These are phyloP conservation scores for Brevipalpus yothersi DNA, from an alignment of 1,140 invertebrate species.

Conservation along the genomic window DNA sequence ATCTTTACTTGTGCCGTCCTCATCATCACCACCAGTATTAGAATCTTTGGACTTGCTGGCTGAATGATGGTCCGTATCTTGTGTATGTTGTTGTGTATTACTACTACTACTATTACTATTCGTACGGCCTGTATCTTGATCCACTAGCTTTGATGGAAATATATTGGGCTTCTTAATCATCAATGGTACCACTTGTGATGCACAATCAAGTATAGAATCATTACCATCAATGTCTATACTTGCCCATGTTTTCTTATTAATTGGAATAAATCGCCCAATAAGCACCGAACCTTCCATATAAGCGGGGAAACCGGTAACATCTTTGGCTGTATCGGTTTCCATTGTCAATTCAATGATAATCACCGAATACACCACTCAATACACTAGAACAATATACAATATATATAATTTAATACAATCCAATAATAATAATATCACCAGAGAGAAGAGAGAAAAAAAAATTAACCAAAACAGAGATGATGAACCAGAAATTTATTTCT, in stretches of 20 bases:
- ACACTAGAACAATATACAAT: no score
- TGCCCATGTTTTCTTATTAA: conserved; percentile 8
- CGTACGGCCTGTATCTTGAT: neutral
- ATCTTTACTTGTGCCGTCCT: neutral
- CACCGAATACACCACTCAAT: no score
- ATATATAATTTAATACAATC: no score
- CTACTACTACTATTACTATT: no score
- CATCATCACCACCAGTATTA: no score
- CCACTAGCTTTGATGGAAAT: conserved; percentile 9
- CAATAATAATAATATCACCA: no score
- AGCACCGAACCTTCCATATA: neutral
- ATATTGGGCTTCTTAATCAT: conserved; percentile 13
- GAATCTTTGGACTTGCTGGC: neutral
- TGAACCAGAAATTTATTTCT: no score
- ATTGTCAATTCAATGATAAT: no score
- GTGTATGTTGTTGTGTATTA: neutral
- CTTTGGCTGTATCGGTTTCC: neutral
- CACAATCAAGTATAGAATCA: conserved; percentile 14
- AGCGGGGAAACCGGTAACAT: neutral
- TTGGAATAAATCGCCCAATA: conserved; percentile 5
- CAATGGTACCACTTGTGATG: conserved; percentile 14
- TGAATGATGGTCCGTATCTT: conserved; percentile 1
- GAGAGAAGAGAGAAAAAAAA: no score
- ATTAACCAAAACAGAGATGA: no score
- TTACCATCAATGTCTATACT: conserved; percentile 7